Evolutionary conservation across 2,797 vertebrate genomes (phyloP).

Genomic region (Chiloscyllium punctatum): DNA sequence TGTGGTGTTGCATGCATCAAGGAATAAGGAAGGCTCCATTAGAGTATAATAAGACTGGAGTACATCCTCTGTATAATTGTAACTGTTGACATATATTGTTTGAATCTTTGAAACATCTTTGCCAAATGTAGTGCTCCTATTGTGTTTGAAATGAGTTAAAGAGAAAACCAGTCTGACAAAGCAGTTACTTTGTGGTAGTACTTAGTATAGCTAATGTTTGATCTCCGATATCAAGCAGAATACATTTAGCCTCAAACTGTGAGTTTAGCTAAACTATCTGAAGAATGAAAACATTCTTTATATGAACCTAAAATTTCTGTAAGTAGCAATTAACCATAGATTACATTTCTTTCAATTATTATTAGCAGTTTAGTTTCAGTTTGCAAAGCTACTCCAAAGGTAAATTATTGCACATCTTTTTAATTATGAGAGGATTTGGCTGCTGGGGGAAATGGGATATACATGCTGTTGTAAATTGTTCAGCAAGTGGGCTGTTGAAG

Average conservation of each 20-base stretch:
- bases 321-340: not conserved
- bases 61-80: not conserved
- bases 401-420: not conserved
- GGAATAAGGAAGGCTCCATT: conserved; percentile 1
- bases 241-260: not conserved
- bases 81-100: conserved; percentile 28
- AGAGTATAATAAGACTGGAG: not conserved
- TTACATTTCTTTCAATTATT: not conserved
- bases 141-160: not conserved
- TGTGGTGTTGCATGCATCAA: not conserved
- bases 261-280: not conserved
- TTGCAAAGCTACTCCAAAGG: not conserved
- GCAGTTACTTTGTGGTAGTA: not conserved
- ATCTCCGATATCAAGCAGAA: not conserved
- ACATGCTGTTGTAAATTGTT: not conserved
- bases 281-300: not conserved
- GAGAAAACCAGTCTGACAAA: not conserved
- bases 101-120: not conserved
- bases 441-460: not conserved
- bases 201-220: not conserved
- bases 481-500: not conserved
- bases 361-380: not conserved
- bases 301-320: not conserved
- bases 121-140: not conserved
- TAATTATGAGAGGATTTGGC: not conserved